Evolutionary conservation across 2,888 invertebrate species (phyloP), one percentile per base, ranked within the genome.

Genomic region (Schizaphis graminum): DNA sequence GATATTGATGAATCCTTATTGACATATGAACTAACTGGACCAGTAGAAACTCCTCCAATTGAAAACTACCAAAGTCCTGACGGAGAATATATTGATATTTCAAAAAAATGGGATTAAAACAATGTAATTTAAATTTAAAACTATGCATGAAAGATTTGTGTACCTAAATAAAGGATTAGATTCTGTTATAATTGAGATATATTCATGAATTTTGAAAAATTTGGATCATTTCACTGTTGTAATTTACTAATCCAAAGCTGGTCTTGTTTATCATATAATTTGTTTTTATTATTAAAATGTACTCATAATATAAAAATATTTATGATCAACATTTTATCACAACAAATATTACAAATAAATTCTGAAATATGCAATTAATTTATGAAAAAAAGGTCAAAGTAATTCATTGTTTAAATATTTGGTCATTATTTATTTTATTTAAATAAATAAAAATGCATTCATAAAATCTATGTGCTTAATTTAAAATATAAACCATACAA

Each of bases 41-140:
- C 99, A 0, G 97, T 97, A 0, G 96, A 97, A 56, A 99, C 99
- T 1, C 98, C 99, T 7, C 97, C 98, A 0, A 98, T 98, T 94
- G 96, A 97, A 95, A 96, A 97, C 95, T 99, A 98, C 95, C 96
- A 97, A 0, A 97, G 97, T 89, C 98, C 98, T 0, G 99, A 99
- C 96, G 99, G 99, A 84, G 98, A 99, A 95, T 99, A 98, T 95
- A 96, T 97, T 47, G 98, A 99, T 96, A 96, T 98, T 57, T 97
- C 98, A 0, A 98, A 97, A 96, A 98, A 97, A 95, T 98, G 98
- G 98, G 97, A 97, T 0, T 94, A 85, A 92, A 56, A 44, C 7
- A 44, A 53, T 57, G 35, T 77, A 77, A 24, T 10, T 28, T 44
- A n/a, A 77, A 5, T 92, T 67, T 28, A 88, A 53, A 88, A 77